phyloP scores from a whole-genome alignment of 2,888 invertebrate species.

The Dynastes hyllus region DNA sequence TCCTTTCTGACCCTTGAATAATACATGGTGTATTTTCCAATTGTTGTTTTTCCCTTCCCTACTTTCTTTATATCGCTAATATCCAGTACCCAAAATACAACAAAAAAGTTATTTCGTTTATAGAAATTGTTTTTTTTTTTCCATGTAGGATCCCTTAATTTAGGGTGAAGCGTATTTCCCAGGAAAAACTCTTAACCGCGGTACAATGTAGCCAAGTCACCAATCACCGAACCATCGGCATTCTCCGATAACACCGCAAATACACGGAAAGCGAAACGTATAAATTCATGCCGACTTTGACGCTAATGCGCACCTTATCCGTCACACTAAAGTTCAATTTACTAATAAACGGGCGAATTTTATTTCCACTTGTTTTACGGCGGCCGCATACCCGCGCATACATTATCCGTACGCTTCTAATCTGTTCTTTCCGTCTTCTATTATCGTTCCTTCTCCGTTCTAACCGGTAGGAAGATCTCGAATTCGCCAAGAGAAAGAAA shows the following conservation, averaged over 20 bases:
- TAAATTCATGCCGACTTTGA: conserved; percentile 45
- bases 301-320: conserved; percentile 46
- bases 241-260: conserved; percentile 6
- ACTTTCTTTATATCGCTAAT: too few relatives aligned
- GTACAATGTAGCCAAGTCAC: conserved; percentile 7
- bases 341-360: conserved; percentile 43
- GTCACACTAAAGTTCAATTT: conserved; percentile 47
- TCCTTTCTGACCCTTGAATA: too few relatives aligned
- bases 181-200: too few relatives aligned
- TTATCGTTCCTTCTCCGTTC: not conserved
- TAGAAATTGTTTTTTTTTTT: too few relatives aligned
- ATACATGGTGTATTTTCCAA: too few relatives aligned
- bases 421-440: conserved; percentile 17
- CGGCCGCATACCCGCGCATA: not conserved
- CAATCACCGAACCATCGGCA: not conserved
- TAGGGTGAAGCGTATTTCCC: too few relatives aligned
- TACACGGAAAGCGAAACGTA: conserved; percentile 37
- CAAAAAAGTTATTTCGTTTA: too few relatives aligned
- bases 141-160: too few relatives aligned
- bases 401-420: conserved; percentile 1
- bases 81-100: too few relatives aligned
- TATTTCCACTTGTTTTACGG: conserved; percentile 47
- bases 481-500: conserved; percentile 4
- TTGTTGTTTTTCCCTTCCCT: too few relatives aligned
- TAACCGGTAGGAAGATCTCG: conserved; percentile 3